Base-by-base conservation (phyloP, 2,113 vertebrate species). In the Pholis gunnellus region DNA sequence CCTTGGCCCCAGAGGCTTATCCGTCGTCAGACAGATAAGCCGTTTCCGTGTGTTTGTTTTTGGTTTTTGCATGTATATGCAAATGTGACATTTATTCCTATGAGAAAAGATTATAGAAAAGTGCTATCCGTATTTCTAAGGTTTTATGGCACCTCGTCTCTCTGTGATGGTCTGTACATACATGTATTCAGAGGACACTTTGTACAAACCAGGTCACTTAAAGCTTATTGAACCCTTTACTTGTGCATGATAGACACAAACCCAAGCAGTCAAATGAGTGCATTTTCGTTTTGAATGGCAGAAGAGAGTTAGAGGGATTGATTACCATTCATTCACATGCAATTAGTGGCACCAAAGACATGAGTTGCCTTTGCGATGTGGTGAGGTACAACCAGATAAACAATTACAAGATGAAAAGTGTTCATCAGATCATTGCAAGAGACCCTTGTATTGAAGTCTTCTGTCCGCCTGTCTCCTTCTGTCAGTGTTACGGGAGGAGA, bases 191-290 rank as follows among this genome's bases (percentile, higher is more conserved):
- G 60, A 22, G 29, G 60, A 38, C 34, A n/a, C 36, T 44, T 66
- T 6, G 42, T 44, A 25, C 38, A 25, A 25, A 40, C 36, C 36
- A 15, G 10, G 46, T 48, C 46, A 48, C n/a, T 67, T 60, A 59
- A 65, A 67, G 42, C 25, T 38, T 56, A 73, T 38, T 67, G 69
- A 67, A 67, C 46, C 3, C 0, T 27, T 65, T 40, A 17, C 2
- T 66, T 81, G 4, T 52, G 61, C 17, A 46, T 9, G 27, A n/a
- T 38, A 38, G 29, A 73, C 72, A 52, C 42, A 75, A 61, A 69
- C 18, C 48, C 42, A 36, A 57, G 52, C 36, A 56, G n/a, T 46
- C 0, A 44, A 66, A 1, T 38, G 48, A 38, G 48, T 29, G 18
- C n/a, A n/a, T 36, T 36, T 20, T 71, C 18, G 31, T 6, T 34